Evolutionary conservation across 2,888 invertebrate species (phyloP).

Genomic region (Argynnis bischoffii): DNA sequence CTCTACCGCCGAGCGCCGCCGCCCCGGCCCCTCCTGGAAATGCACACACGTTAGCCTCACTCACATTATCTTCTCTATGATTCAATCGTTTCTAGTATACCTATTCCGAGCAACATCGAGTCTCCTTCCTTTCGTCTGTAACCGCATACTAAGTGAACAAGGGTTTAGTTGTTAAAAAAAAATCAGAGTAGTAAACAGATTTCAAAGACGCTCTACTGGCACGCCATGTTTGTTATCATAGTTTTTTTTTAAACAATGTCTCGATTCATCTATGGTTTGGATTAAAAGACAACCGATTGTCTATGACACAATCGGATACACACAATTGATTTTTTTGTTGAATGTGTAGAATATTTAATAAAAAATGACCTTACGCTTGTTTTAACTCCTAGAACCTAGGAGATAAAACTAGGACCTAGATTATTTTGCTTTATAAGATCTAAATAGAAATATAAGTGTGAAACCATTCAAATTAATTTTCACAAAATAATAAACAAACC

Average conservation of each 20-base stretch:
- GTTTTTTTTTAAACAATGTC: slow-evolving; percentile 41
- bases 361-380: too few relatives aligned
- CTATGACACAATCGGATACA: slow-evolving; percentile 34
- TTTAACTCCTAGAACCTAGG: too few relatives aligned
- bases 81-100: slow-evolving; percentile 43
- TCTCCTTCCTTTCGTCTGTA: slow-evolving; percentile 49
- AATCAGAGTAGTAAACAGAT: slow-evolving; percentile 61
- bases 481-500: too few relatives aligned
- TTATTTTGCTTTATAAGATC: too few relatives aligned
- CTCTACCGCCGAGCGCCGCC: slow-evolving; percentile 63
- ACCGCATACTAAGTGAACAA: slow-evolving; percentile 59
- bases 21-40: slow-evolving; percentile 64
- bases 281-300: slow-evolving; percentile 12
- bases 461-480: too few relatives aligned
- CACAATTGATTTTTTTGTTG: neutral
- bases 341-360: too few relatives aligned
- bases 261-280: neutral
- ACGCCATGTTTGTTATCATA: slow-evolving; percentile 78
- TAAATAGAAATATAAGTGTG: too few relatives aligned
- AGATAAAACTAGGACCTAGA: too few relatives aligned
- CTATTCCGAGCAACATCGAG: slow-evolving; percentile 62
- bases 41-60: slow-evolving; percentile 46
- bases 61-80: slow-evolving; percentile 23
- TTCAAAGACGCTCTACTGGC: slow-evolving; percentile 57
- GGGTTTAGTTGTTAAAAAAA: slow-evolving; percentile 43